A percentile compares a stretch with the other conserved stretches of the same genome.
Evolutionary conservation across 1,140 invertebrate genomes (phyloP).

Genomic region (Pseudomyrmex cubaensis): DNA sequence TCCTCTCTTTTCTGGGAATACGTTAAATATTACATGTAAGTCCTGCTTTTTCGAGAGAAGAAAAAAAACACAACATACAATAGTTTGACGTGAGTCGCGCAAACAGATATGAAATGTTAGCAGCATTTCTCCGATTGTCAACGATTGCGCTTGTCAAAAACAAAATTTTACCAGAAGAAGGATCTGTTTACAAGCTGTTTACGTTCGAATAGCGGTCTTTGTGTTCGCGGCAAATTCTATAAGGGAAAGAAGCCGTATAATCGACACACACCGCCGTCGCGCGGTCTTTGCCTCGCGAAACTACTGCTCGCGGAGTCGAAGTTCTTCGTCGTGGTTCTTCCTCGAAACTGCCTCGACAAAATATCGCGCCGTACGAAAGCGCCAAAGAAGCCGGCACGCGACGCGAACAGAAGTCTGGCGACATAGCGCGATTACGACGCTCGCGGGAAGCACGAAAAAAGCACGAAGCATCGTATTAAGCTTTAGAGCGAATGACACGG

Average conservation of each 20-base stretch:
- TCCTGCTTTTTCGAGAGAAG: too few relatives aligned
- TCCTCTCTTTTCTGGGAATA: not conserved
- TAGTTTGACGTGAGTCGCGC: not conserved
- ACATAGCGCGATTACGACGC: conserved; percentile 2
- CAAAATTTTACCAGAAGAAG: conserved; percentile 3
- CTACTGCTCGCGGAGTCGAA: conserved; percentile 56
- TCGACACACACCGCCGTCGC: conserved; percentile 53
- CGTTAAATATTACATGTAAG: too few relatives aligned
- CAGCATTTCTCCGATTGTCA: conserved; percentile 21
- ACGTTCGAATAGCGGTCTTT: conserved; percentile 41
- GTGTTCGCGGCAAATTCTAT: conserved; percentile 31
- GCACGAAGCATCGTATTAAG: conserved; percentile 30
- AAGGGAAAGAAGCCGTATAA: conserved; percentile 63
- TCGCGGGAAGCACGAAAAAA: conserved; percentile 32
- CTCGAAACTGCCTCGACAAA: conserved; percentile 50
- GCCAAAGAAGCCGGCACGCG: conserved; percentile 43
- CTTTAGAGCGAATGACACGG: not conserved
- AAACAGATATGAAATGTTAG: not conserved
- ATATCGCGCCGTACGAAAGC: conserved; percentile 57
- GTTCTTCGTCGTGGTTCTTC: conserved; percentile 51
- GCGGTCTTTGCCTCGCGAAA: conserved; percentile 26
- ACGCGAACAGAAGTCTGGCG: conserved; percentile 15
- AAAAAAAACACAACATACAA: not conserved
- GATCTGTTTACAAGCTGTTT: conserved; percentile 61
- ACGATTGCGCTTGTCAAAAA: not conserved